phyloP scores from a whole-genome alignment of 2,113 vertebrate species.

The Neogobius melanostomus region DNA sequence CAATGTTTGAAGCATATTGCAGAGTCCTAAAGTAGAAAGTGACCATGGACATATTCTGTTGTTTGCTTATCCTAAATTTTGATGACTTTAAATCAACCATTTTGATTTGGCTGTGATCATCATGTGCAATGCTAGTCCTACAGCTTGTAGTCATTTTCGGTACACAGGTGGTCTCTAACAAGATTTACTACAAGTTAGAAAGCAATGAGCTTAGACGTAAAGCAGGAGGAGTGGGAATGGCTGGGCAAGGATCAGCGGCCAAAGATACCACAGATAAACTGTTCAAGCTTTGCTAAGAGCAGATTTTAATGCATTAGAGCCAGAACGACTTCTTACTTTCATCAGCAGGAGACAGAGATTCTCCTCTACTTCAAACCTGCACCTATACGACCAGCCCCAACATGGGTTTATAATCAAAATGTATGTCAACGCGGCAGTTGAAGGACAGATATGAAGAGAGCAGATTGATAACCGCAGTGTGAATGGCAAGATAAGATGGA shows the following conservation, averaged over 20 bases:
- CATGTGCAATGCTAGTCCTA: too few species aligned
- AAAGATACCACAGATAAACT: constrained; percentile 50
- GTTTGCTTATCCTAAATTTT: too few species aligned
- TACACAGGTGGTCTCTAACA: constrained; percentile 2
- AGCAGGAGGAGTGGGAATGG: constrained; percentile 31
- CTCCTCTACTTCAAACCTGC: constrained; percentile 13
- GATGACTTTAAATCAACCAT: too few species aligned
- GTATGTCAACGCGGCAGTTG: constrained; percentile 38
- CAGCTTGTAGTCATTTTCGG: too few species aligned
- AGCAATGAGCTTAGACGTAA: constrained; percentile 26
- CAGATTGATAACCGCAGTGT: constrained; percentile 3
- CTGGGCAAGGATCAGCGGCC: constrained; percentile 41
- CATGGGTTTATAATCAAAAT: constrained; percentile 46
- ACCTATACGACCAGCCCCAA: constrained; percentile 29
- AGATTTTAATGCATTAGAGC: background rate
- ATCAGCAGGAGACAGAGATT: background rate
- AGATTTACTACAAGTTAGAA: constrained; percentile 9
- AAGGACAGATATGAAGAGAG: constrained; percentile 18
- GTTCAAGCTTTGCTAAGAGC: constrained; percentile 6
- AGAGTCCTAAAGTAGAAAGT: too few species aligned
- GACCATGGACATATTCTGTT: too few species aligned
- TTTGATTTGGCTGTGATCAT: too few species aligned
- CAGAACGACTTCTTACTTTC: background rate
- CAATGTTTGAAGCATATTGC: too few species aligned
- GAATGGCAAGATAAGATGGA: constrained; percentile 12